These are phyloP conservation scores for Helobdella robusta DNA, from an alignment of 2,888 invertebrate species.

Conservation along the genomic window DNA sequence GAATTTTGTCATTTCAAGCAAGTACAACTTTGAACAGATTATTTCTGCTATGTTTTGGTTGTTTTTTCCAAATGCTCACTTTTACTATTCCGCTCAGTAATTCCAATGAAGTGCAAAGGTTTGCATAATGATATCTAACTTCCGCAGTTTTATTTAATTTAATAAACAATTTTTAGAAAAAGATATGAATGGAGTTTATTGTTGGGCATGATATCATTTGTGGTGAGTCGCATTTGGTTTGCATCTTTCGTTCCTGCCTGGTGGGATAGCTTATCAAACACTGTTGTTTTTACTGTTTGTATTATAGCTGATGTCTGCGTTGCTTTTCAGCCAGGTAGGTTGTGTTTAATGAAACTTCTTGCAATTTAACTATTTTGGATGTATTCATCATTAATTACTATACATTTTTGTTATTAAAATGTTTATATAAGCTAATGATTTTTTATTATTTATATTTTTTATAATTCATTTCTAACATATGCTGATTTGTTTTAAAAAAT, in stretches of 20 bases:
- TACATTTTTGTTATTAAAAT: no score
- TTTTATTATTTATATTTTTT: no score
- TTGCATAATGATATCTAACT: neutral
- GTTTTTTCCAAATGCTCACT: conserved; percentile 41
- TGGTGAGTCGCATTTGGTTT: conserved; percentile 45
- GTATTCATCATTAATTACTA: no score
- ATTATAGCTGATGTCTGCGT: conserved; percentile 42
- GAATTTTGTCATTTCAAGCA: conserved; percentile 46
- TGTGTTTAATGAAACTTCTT: no score
- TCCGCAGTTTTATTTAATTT: conserved; percentile 3
- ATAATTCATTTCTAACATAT: no score
- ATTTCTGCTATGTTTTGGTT: conserved; percentile 42
- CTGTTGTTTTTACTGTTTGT: conserved; percentile 42
- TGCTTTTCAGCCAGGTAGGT: no score
- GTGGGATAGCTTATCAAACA: conserved; percentile 43
- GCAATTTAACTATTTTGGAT: no score
- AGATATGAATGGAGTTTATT: conserved; percentile 40
- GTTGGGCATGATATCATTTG: conserved; percentile 42
- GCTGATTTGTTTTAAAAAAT: no score
- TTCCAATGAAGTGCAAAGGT: neutral
- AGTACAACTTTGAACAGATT: conserved; percentile 43
- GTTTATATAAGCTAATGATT: no score
- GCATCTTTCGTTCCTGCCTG: conserved; percentile 47
- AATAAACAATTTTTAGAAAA: conserved; percentile 36
- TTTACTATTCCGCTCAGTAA: conserved; percentile 39